phyloP scores from a whole-genome alignment of 2,888 invertebrate species.

The Lasioglossum leucozonium region DNA sequence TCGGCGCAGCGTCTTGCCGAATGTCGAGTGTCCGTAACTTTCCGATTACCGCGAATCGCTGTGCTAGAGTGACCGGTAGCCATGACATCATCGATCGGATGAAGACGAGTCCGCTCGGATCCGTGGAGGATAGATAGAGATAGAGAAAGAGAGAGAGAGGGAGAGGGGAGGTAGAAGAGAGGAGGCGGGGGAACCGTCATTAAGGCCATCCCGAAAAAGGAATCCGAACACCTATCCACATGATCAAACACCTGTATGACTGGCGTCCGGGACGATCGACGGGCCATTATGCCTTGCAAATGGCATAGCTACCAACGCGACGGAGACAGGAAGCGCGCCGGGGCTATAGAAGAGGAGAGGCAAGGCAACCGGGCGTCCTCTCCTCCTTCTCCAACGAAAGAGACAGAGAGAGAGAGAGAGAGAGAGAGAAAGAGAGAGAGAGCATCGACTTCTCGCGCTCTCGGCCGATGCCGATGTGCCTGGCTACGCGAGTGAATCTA shows the following conservation, averaged over 20 bases:
- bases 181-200: constrained; percentile 23
- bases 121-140: not conserved
- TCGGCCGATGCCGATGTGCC: constrained; percentile 16
- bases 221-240: constrained; percentile 32
- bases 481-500: constrained; percentile 77
- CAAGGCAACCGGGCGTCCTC: constrained; percentile 21
- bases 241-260: constrained; percentile 55
- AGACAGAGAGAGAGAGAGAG: too few relatives aligned
- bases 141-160: not conserved
- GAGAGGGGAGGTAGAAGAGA: not conserved
- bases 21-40: not conserved
- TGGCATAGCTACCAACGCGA: constrained; percentile 46
- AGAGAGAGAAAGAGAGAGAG: constrained; percentile 19
- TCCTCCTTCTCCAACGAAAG: constrained; percentile 22
- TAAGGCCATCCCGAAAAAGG: constrained; percentile 35
- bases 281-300: constrained; percentile 56
- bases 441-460: constrained; percentile 58
- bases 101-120: not conserved
- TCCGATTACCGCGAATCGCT: not conserved
- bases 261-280: constrained; percentile 47
- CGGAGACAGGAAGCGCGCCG: constrained; percentile 48
- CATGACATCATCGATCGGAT: constrained; percentile 12
- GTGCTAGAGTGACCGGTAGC: not conserved
- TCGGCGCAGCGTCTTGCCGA: not conserved
- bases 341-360: constrained; percentile 17